Base-by-base conservation (phyloP, 2,113 vertebrate genomes). In the Xiphophorus maculatus region DNA sequence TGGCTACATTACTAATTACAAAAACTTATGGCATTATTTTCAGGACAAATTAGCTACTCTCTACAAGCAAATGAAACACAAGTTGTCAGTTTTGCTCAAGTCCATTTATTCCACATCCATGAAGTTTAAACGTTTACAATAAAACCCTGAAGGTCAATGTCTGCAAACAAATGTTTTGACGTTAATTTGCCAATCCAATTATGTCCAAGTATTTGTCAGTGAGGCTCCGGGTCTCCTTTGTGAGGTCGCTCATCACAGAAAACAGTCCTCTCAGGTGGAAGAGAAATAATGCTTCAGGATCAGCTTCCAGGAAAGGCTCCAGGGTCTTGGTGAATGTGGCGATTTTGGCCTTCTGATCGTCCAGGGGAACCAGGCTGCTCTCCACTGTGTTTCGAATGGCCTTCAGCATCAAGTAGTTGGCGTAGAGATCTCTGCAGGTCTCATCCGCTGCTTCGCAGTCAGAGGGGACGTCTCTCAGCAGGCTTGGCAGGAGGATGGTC, bases 401-500 rank as follows among this genome's bases (percentile, higher is more conserved):
- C 83, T 96, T 97, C 40, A 98, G 94, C 89, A 94, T 94, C 85
- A 93, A 89, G 87, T 95, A 98, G 92, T 84, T 92, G 63, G 92
- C 86, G 0, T 95, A 95, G 40, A 98, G 91, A 81, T 96, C 95
- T 0, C 74, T 29, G 74, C 27, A 63, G 19, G 87, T 66, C 0
- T 76, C 84, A 0, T 74, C 4, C 0, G 60, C 80, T 0, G 25
- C 73, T 0, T 82, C 79, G 0, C 82, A 71, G 4, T 93, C 93
- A 0, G 91, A 85, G 22, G 93, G 93, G 51, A 96, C 88, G 0
- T 96, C 97, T 67, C 93, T 87, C 14, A 98, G 95, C 28, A 98
- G 94, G 90, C 95, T 98, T 61, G 97, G 97, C 75, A 98, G 93
- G 92, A 98, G 96, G 58, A 98, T 84, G 44, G 96, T 96, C 78